phyloP scores from a whole-genome alignment of 2,113 vertebrate species.

The Cryptotis parvus region DNA sequence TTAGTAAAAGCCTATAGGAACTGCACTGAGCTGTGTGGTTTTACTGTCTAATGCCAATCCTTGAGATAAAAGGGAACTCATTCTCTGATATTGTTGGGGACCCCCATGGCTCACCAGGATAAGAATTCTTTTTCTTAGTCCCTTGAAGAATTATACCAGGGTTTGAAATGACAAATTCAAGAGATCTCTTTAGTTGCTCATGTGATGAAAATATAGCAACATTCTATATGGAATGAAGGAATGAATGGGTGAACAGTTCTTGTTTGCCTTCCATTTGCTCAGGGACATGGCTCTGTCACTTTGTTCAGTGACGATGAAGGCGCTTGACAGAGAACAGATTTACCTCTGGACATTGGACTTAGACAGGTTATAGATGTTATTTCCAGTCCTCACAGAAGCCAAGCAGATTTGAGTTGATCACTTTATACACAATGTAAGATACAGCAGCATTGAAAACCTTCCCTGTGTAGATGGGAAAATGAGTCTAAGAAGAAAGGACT shows the following conservation, averaged over 20 bases:
- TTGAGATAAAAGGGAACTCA: no score
- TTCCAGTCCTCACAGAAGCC: not conserved
- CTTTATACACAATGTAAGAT: not conserved
- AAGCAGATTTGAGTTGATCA: not conserved
- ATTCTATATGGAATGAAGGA: not conserved
- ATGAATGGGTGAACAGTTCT: not conserved
- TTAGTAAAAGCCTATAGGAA: no score
- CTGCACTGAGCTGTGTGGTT: no score
- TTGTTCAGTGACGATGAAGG: not conserved
- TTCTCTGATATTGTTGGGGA: no score
- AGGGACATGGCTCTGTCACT: not conserved
- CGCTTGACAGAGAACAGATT: not conserved
- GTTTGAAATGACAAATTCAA: not conserved
- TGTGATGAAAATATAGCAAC: not conserved
- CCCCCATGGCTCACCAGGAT: no score
- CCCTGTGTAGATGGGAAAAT: not conserved
- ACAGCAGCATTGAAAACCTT: not conserved
- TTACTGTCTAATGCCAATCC: no score
- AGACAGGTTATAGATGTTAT: rapidly evolving
- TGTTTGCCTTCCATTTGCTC: not conserved
- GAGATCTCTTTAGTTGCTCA: not conserved
- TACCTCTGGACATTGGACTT: not conserved
- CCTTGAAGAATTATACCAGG: not conserved
- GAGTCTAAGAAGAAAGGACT: not conserved
- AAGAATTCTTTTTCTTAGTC: not conserved